Base-by-base conservation (phyloP, 2,888 invertebrate genomes). In the Eupeodes luniger region DNA sequence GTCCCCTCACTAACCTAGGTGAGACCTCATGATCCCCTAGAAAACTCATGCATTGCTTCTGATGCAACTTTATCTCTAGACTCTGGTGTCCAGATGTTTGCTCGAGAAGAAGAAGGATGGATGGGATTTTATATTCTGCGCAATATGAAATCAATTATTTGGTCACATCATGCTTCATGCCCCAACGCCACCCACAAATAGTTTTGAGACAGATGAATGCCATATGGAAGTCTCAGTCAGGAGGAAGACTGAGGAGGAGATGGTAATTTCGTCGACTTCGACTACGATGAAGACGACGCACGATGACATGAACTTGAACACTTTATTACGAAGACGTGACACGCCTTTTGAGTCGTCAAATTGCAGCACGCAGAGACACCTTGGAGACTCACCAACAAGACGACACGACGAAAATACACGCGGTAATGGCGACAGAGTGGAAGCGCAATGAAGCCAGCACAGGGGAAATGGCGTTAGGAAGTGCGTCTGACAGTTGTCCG, bases 301-400 rank as follows among this genome's bases (percentile, higher is more conserved):
- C n/a, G 49, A 57, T 69, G 69, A 86, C 87, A 87, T 87, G 87
- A 87, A 87, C 87, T 87, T 87, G 87, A 87, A 87, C 80, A 87
- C 84, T 83, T 87, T 87, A 83, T 87, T 76, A 72, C 70, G 4
- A 67, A 80, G 80, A 84, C 87, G 87, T 87, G 87, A 83, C 57
- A 66, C 59, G 87, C 57, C 79, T 87, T 75, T 53, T 57, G 44
- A 78, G 77, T 27, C 64, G 64, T 62, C 67, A 55, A 27, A 40
- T 49, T 55, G 74, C 70, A 51, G 78, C 81, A 82, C 82, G 78
- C 82, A 86, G 75, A 86, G 86, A 86, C 86, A 86, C 79, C 74
- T 67, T 62, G 86, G 82, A 86, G 86, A 82, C 82, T 78, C 78
- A 53, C 74, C 74, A 69, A 16, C 12, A 27, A 49, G n/a, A 51